Evolutionary conservation across 2,113 vertebrate genomes (phyloP), one percentile per base, ranked within the genome.

Genomic region (Mormyrus iriodes): DNA sequence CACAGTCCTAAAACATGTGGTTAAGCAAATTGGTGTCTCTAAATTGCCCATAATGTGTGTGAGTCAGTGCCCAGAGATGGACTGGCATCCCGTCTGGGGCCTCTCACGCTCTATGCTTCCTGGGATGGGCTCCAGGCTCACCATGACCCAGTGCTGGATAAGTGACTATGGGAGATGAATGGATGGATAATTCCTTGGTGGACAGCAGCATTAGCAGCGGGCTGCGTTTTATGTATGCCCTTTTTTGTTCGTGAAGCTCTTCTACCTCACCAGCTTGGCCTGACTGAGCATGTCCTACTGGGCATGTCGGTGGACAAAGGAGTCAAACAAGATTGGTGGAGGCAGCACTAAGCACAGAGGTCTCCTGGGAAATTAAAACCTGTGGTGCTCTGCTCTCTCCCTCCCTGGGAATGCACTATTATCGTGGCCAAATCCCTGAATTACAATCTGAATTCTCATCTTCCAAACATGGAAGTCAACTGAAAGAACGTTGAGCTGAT

Each of bases 291-390:
- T 44, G 42, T 88, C 53, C 44, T 35, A 15, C 52, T 27, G 31
- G 76, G 27, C 24, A 17, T 49, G 35, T 83, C 31, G 39, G 76
- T 61, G 17, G 55, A 35, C 39, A 27, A 39, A 82, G 35, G n/a
- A 76, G 52, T 61, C 46, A 27, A 73, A 24, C 17, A 84, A 84
- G 79, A 85, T 61, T 61, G 87, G 27, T 79, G 55, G 79, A 88
- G 79, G 69, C 73, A 58, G 53, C 52, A 17, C 44, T 88, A 90
- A 90, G 88, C 48, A 85, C 76, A 46, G 52, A 90, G 69, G 35
- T 46, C 73, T 65, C 87, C n/a, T 53, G 87, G 89, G 89, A 88
- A 90, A 90, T 88, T 85, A 90, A 82, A 39, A 46, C 35, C n/a
- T 42, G 8, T 52, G 19, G 10, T 51, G 61, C 61, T 76, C 65